These are phyloP conservation scores for Watsonalla binaria DNA, from an alignment of 2,888 invertebrate species.

Conservation along the genomic window DNA sequence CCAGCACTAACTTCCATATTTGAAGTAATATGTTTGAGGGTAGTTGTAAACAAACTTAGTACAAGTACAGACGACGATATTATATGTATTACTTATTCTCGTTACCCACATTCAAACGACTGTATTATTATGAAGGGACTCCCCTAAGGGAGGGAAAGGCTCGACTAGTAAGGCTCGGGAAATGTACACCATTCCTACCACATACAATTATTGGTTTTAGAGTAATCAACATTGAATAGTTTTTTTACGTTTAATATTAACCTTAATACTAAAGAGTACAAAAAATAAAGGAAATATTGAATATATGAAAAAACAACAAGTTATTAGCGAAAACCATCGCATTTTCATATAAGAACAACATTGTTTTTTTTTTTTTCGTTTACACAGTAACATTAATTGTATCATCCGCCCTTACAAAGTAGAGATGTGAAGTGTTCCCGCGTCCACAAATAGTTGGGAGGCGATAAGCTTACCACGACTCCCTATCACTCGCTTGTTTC, in stretches of 20 bases:
- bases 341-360: constrained; percentile 75
- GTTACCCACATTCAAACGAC: constrained; percentile 34
- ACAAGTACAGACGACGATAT: constrained; percentile 50
- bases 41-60: constrained; percentile 38
- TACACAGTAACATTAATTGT: constrained; percentile 73
- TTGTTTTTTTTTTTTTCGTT: constrained; percentile 67
- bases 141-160: constrained; percentile 73
- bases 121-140: constrained; percentile 38
- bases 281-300: constrained; percentile 79
- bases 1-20: constrained; percentile 59
- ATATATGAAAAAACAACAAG: constrained; percentile 78
- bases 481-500: constrained; percentile 63
- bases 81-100: constrained; percentile 25
- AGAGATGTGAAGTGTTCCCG: constrained; percentile 45
- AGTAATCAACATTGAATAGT: constrained; percentile 79
- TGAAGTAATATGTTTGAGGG: constrained; percentile 31
- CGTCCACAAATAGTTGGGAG: constrained; percentile 18
- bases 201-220: constrained; percentile 73
- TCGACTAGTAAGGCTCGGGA: constrained; percentile 73
- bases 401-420: constrained; percentile 63
- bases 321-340: constrained; percentile 71
- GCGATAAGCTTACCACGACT: constrained; percentile 11
- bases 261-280: constrained; percentile 78
- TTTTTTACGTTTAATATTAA: constrained; percentile 70
- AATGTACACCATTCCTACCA: constrained; percentile 71